Percentiles rank a stretch among this genome's conserved stretches.
These are phyloP conservation scores for Exephanes ischioxanthus DNA, from an alignment of 2,888 invertebrate genomes.

Conservation along the genomic window DNA sequence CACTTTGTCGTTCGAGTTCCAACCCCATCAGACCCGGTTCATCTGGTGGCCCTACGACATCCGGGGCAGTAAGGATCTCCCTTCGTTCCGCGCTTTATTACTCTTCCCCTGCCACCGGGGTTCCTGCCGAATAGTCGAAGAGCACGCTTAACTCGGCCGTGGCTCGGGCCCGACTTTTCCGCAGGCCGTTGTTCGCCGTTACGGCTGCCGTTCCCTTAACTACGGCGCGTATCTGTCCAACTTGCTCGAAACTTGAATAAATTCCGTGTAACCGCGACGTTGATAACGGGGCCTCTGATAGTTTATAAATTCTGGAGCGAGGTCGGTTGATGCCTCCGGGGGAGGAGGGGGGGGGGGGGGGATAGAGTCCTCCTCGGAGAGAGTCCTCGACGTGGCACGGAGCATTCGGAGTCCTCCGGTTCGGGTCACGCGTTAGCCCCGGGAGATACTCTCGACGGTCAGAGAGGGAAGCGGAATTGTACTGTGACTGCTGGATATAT, in stretches of 20 bases:
- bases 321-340: slow-evolving; percentile 63
- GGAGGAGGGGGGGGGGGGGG: slow-evolving; percentile 21
- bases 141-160: slow-evolving; percentile 44
- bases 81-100: slow-evolving; percentile 10
- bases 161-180: slow-evolving; percentile 35
- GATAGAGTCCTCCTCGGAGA: slow-evolving; percentile 71
- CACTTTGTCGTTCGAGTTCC: slow-evolving; percentile 1
- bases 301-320: slow-evolving; percentile 65
- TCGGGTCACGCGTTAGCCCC: slow-evolving; percentile 62
- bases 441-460: slow-evolving; percentile 47
- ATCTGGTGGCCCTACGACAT: slow-evolving; percentile 33
- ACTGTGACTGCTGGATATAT: slow-evolving; percentile 8
- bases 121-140: slow-evolving; percentile 55
- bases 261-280: slow-evolving; percentile 63
- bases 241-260: slow-evolving; percentile 64
- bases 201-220: slow-evolving; percentile 36
- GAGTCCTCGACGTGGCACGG: slow-evolving; percentile 54
- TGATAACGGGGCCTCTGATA: slow-evolving; percentile 51
- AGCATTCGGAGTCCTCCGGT: slow-evolving; percentile 44
- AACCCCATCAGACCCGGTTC: background rate
- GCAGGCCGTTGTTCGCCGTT: background rate
- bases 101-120: slow-evolving; percentile 29
- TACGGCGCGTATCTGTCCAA: slow-evolving; percentile 62
- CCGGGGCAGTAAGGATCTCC: background rate
- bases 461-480: slow-evolving; percentile 36